phyloP scores from a whole-genome alignment of 1,140 invertebrate species.

The Pseudomyrmex flavicornis region DNA sequence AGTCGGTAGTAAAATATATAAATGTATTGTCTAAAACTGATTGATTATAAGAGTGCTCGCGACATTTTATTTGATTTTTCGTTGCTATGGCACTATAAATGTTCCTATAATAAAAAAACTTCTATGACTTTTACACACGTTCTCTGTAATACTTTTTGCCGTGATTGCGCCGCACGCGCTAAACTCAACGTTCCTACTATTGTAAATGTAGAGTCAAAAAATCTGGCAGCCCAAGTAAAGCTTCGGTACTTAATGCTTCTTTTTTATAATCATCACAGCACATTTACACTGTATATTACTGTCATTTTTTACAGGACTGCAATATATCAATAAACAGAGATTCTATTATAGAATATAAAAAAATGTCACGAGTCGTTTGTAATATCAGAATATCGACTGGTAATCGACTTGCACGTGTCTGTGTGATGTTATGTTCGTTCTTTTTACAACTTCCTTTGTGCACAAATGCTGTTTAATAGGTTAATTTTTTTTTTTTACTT shows the following conservation, averaged over 20 bases:
- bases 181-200: constrained; percentile 68
- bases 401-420: too few relatives aligned
- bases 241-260: constrained; percentile 22
- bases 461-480: constrained; percentile 58
- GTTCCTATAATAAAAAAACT: constrained; percentile 63
- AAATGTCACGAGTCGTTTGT: constrained; percentile 23
- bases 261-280: constrained; percentile 37
- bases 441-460: constrained; percentile 17
- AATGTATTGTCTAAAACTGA: constrained; percentile 72
- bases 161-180: constrained; percentile 57
- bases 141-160: constrained; percentile 57
- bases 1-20: constrained; percentile 63
- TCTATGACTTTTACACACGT: constrained; percentile 62
- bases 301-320: constrained; percentile 36
- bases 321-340: constrained; percentile 40
- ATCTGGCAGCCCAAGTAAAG: constrained; percentile 69
- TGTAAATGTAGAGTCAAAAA: constrained; percentile 64
- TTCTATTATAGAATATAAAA: constrained; percentile 37
- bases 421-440: too few relatives aligned
- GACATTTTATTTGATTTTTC: constrained; percentile 72
- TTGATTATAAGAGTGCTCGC: constrained; percentile 60
- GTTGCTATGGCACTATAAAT: constrained; percentile 76
- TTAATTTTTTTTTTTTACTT: constrained; percentile 50
- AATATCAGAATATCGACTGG: constrained; percentile 33
- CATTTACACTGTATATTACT: constrained; percentile 34